phyloP scores from a whole-genome alignment of 2,797 vertebrate species.

The Pangasius krempfi region DNA sequence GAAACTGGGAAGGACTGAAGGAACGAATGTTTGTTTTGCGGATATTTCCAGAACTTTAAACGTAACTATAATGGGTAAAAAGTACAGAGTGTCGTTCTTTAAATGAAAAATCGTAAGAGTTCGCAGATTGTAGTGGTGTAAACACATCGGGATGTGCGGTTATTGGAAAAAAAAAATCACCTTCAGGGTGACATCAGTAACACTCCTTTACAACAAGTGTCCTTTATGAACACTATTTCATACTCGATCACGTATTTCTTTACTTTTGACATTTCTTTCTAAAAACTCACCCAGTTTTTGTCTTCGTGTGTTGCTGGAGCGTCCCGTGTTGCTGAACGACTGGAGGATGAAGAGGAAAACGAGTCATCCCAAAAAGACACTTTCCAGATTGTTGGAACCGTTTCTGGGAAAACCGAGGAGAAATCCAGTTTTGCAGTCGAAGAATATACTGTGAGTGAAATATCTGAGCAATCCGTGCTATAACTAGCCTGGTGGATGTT shows the following conservation, averaged over 20 bases:
- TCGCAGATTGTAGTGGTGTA: not conserved
- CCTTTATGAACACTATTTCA: not conserved
- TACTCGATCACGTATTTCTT: not conserved
- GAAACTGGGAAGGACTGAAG: not conserved
- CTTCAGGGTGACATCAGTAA: no score
- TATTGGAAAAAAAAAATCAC: not conserved
- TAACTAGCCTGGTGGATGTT: not conserved
- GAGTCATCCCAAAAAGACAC: constrained; percentile 54
- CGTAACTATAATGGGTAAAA: not conserved
- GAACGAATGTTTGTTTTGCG: no score
- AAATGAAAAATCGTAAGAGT: not conserved
- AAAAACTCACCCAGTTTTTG: constrained; percentile 77
- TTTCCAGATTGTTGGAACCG: constrained; percentile 85
- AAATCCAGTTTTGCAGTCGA: constrained; percentile 69
- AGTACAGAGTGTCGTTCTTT: not conserved
- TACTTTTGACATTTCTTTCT: not conserved
- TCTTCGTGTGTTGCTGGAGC: constrained; percentile 68
- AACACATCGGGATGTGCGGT: not conserved
- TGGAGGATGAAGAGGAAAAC: constrained; percentile 68
- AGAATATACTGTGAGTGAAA: constrained; percentile 77
- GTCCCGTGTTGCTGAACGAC: constrained; percentile 64
- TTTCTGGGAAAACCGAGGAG: constrained; percentile 59
- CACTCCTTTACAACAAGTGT: no score
- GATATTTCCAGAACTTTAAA: not conserved
- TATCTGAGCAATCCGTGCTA: not conserved